phyloP scores from a whole-genome alignment of 2,888 invertebrate species.

The Dorcus hopei region DNA sequence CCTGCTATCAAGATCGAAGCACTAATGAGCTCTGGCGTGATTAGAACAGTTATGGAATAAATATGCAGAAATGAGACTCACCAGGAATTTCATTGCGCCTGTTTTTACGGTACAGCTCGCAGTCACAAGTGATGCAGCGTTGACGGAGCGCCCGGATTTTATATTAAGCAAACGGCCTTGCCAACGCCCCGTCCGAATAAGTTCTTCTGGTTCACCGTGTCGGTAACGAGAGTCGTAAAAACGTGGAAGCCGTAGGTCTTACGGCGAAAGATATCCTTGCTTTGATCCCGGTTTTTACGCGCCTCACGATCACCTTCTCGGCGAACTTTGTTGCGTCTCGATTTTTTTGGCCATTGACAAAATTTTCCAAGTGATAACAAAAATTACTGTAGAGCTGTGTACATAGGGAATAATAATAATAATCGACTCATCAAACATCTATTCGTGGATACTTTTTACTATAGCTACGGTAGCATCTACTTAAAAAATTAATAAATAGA shows the following conservation, averaged over 20 bases:
- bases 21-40: not conserved
- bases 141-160: constrained; percentile 6
- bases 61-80: constrained; percentile 9
- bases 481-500: no score
- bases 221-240: constrained; percentile 11
- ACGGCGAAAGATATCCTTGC: no score
- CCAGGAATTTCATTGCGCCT: constrained; percentile 14
- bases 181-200: constrained; percentile 14
- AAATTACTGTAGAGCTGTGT: no score
- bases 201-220: constrained; percentile 9
- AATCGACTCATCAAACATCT: no score
- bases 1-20: not conserved
- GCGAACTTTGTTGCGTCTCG: not conserved
- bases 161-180: constrained; percentile 12
- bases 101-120: constrained; percentile 4
- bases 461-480: no score
- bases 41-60: not conserved
- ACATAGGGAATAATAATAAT: no score
- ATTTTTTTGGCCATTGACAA: not conserved
- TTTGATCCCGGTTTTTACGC: not conserved
- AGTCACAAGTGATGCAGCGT: constrained; percentile 13
- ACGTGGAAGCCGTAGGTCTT: not conserved
- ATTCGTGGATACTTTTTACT: no score
- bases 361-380: no score
- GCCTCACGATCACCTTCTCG: not conserved